Conservation (phyloP, 2,888 invertebrate species). For the Erpobdella octoculata region DNA sequence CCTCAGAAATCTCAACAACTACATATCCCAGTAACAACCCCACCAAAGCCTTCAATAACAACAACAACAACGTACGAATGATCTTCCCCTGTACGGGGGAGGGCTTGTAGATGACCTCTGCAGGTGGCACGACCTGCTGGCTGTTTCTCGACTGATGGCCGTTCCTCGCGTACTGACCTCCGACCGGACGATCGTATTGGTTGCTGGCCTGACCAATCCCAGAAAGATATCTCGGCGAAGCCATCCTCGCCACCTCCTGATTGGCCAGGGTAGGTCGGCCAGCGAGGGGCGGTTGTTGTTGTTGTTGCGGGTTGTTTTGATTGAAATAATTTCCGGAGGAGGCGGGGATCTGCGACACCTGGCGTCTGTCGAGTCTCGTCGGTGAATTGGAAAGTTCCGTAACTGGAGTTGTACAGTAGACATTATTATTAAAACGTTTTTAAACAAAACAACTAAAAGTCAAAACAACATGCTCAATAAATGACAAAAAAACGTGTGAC, state of each 20-base stretch:
- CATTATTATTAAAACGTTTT: no score
- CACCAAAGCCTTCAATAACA: background rate
- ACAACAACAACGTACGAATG: slow-evolving; percentile 21
- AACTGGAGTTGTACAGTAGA: no score
- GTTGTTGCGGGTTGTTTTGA: background rate
- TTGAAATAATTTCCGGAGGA: background rate
- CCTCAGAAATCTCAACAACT: no score
- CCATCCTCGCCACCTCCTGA: slow-evolving; percentile 17
- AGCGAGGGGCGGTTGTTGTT: background rate
- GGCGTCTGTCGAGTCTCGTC: background rate
- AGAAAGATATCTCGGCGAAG: background rate
- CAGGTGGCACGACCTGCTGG: slow-evolving; percentile 30
- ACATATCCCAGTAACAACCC: no score
- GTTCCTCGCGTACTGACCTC: background rate
- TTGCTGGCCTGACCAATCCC: background rate
- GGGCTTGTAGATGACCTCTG: slow-evolving; percentile 29
- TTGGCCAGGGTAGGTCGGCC: slow-evolving; percentile 16
- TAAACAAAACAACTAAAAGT: no score
- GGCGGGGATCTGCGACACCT: background rate
- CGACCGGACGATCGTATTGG: background rate
- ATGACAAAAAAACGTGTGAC: no score
- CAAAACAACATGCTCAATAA: no score
- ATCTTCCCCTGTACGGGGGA: slow-evolving; percentile 28
- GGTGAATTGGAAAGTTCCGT: background rate
- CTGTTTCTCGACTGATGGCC: slow-evolving; percentile 22